Conservation (phyloP, 2,888 invertebrate genomes). For the Epinotia demarniana region DNA sequence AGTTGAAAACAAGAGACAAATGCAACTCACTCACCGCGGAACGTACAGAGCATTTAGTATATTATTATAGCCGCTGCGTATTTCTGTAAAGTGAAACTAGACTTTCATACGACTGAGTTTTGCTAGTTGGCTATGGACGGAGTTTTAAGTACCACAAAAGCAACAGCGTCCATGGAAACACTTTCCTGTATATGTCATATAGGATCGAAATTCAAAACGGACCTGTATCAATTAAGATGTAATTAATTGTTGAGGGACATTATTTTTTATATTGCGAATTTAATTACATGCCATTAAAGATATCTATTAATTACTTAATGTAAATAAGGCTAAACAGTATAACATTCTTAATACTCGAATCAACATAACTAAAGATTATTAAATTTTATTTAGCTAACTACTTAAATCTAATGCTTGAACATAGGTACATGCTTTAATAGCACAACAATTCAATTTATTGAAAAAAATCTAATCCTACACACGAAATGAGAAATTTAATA, state of each 20-base stretch:
- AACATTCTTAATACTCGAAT: background rate
- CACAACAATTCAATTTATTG: background rate
- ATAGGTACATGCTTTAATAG: background rate
- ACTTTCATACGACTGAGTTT: background rate
- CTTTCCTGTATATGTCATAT: background rate
- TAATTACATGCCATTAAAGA: background rate
- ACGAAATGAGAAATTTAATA: slow-evolving; percentile 2
- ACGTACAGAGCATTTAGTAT: background rate
- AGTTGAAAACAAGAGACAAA: background rate
- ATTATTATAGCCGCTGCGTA: background rate
- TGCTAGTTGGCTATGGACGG: background rate
- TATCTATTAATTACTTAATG: background rate
- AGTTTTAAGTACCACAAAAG: background rate
- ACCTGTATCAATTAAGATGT: background rate
- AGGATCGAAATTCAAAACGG: background rate
- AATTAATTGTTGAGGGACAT: background rate
- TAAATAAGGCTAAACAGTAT: background rate
- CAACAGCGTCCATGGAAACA: background rate
- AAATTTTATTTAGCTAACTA: background rate
- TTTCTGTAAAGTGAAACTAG: background rate
- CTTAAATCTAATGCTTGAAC: background rate
- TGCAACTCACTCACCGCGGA: background rate
- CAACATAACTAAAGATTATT: no score
- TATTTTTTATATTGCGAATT: background rate
- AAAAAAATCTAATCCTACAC: background rate